Evolutionary conservation across 1,140 invertebrate genomes (phyloP), one percentile per base, ranked within the genome.

Genomic region (Pseudomyrmex dendroicus): DNA sequence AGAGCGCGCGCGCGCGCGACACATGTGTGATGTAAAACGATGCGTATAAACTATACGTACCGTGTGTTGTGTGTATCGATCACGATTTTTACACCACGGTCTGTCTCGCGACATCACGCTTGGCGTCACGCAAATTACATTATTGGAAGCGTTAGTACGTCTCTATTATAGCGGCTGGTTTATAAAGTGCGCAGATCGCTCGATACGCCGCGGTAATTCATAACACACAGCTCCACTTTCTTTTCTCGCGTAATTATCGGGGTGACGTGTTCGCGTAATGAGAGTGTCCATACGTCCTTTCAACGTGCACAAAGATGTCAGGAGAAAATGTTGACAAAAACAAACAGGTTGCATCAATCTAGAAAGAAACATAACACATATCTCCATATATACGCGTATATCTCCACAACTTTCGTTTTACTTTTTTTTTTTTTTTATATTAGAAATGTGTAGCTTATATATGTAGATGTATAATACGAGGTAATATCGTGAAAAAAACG

Each of bases 311-410:
- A 57, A 13, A 44, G 54, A 20, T 25, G n/a, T 1, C 22, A 17
- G 13, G 10, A 4, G 13, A 15, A 59, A 35, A 35, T 35, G 35
- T 35, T 35, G 35, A 35, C 35, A 35, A 35, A 35, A 35, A 35
- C 35, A 35, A 35, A 35, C 35, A 35, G 35, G 35, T 35, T 35
- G 35, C 35, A 35, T 35, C 35, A 35, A 61, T 35, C 7, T 12
- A 59, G 56, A 73, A 15, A 46, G 54, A 73, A 73, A 61, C 12
- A 73, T 22, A 73, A 73, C 46, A 57, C n/a, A 57, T 35, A 35
- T 35, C 35, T 35, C 35, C 35, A 7, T 35, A 2, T 57, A 46
- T 2, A 15, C 1, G 8, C 56, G 4, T 12, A 4, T 48, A 73
- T 46, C 17, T 13, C 7, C 3, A 20, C 8, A 46, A 46, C 7